Percentiles rank a stretch among this genome's conserved stretches.
These are phyloP conservation scores for Goniozus legneri DNA, from an alignment of 1,140 invertebrate genomes.

Conservation along the genomic window DNA sequence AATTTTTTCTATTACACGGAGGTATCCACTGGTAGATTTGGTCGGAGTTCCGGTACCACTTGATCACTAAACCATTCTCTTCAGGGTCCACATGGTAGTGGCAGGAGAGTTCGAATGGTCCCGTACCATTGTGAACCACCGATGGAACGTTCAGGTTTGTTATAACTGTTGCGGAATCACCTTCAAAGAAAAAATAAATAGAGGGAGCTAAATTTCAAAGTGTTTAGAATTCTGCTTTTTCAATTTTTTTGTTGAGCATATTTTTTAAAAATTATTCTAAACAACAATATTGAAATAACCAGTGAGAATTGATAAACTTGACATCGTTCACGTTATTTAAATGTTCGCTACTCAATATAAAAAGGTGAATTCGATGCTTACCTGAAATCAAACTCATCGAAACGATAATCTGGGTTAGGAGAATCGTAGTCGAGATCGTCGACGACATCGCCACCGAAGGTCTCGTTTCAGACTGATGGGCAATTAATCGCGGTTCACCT, in stretches of 20 bases:
- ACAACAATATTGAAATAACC: background rate
- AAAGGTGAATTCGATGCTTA: slow-evolving; percentile 1
- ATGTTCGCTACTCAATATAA: background rate
- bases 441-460: slow-evolving; percentile 23
- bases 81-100: slow-evolving; percentile 62
- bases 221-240: background rate
- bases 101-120: slow-evolving; percentile 67
- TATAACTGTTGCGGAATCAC: slow-evolving; percentile 52
- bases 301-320: too few species aligned
- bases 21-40: slow-evolving; percentile 78
- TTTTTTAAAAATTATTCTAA: background rate
- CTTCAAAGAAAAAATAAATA: slow-evolving; percentile 9
- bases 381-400: slow-evolving; percentile 4
- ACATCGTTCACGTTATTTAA: background rate
- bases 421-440: slow-evolving; percentile 2
- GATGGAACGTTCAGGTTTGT: slow-evolving; percentile 63
- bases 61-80: slow-evolving; percentile 64
- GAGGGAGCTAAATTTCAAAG: too few species aligned
- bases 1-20: slow-evolving; percentile 45
- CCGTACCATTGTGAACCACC: slow-evolving; percentile 63
- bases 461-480: slow-evolving; percentile 26
- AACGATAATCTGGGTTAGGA: slow-evolving; percentile 2
- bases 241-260: background rate
- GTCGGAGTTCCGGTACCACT: slow-evolving; percentile 71
- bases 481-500: slow-evolving; percentile 28